phyloP scores from a whole-genome alignment of 2,797 vertebrate genomes.

The Scomberomorus guttatus region DNA sequence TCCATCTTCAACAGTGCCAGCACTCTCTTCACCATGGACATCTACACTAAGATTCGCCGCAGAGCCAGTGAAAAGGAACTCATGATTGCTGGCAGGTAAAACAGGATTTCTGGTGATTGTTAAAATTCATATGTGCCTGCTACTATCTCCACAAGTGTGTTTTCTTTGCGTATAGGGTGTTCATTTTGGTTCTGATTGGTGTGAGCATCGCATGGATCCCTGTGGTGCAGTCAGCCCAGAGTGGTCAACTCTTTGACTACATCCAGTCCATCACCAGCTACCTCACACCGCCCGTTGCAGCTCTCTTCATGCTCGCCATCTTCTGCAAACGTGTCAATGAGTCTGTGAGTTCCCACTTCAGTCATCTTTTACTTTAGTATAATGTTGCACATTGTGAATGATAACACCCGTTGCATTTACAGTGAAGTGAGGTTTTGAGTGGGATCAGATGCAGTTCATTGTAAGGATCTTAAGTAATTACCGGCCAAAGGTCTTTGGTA shows the following conservation, averaged over 20 bases:
- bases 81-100: constrained; percentile 93
- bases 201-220: constrained; percentile 97
- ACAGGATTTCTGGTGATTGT: constrained; percentile 71
- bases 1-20: constrained; percentile 98
- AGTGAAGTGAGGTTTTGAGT: background rate
- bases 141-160: background rate
- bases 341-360: constrained; percentile 74
- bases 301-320: constrained; percentile 90
- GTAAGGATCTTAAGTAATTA: background rate
- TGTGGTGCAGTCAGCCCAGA: constrained; percentile 90
- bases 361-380: background rate
- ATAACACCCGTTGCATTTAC: background rate
- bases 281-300: constrained; percentile 91
- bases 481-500: constrained; percentile 16
- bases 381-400: background rate
- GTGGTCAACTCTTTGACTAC: constrained; percentile 95
- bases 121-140: background rate
- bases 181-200: constrained; percentile 90
- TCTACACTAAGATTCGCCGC: constrained; percentile 91
- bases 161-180: constrained; percentile 84
- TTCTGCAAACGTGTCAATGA: constrained; percentile 94
- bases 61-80: constrained; percentile 90
- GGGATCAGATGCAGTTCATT: background rate
- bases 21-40: constrained; percentile 96
- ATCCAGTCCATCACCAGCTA: constrained; percentile 92